Evolutionary conservation across 2,888 invertebrate species (phyloP).

Genomic region (Epinotia nisella): DNA sequence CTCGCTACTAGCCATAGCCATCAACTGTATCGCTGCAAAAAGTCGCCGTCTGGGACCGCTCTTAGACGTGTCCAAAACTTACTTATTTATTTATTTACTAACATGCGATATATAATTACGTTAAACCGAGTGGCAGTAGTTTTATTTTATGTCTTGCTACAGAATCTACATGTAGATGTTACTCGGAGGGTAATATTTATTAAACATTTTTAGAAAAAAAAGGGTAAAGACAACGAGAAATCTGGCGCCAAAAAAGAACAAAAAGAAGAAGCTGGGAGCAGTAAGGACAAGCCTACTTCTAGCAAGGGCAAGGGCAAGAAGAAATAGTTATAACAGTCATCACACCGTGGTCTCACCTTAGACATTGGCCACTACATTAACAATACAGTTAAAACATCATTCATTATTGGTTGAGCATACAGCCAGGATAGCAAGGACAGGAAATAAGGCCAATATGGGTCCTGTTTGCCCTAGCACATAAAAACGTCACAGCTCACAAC

Average conservation of each 20-base stretch:
- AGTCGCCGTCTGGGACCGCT: too few relatives aligned
- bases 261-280: conserved; percentile 53
- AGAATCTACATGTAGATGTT: neutral
- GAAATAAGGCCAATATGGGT: too few relatives aligned
- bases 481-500: neutral
- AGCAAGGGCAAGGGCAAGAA: conserved; percentile 48
- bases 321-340: conserved; percentile 44
- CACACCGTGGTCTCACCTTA: neutral
- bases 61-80: too few relatives aligned
- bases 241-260: conserved; percentile 59
- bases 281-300: conserved; percentile 56
- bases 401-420: neutral
- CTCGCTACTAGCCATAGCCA: too few relatives aligned
- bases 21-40: too few relatives aligned
- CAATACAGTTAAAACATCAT: neutral
- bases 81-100: too few relatives aligned
- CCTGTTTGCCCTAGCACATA: neutral
- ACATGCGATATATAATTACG: too few relatives aligned
- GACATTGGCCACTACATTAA: neutral
- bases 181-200: neutral
- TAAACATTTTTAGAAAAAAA: conserved; percentile 71
- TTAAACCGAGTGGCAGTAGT: too few relatives aligned
- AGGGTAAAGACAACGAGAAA: conserved; percentile 61
- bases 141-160: too few relatives aligned
- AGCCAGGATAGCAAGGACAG: neutral